Conservation (phyloP, 2,113 vertebrate genomes). For the Paracanthobrama guichenoti region DNA sequence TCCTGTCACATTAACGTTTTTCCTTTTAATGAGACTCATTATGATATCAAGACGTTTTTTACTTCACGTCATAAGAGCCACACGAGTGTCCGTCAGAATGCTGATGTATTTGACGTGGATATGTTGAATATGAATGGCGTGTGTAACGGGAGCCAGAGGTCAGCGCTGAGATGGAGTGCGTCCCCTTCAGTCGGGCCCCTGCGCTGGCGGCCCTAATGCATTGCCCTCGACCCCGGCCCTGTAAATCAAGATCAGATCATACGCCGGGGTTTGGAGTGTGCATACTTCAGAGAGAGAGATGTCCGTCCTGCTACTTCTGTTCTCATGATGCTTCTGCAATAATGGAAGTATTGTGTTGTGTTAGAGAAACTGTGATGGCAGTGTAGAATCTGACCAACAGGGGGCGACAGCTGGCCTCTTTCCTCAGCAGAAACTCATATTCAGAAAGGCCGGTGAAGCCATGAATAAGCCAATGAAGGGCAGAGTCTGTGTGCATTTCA, state of each 20-base stretch:
- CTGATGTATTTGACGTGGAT: neutral
- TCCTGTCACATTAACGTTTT: neutral
- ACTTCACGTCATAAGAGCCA: neutral
- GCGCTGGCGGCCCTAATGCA: too few species aligned
- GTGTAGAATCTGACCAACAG: slow-evolving; percentile 59
- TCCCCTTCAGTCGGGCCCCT: too few species aligned
- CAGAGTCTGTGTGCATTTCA: neutral
- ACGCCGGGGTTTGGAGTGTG: too few species aligned
- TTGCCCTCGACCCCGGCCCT: too few species aligned
- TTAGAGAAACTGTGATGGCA: too few species aligned
- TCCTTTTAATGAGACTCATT: neutral
- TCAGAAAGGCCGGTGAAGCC: neutral
- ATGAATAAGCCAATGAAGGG: neutral
- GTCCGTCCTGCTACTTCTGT: too few species aligned
- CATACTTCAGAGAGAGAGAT: too few species aligned
- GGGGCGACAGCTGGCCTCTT: slow-evolving; percentile 69
- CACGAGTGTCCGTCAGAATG: neutral
- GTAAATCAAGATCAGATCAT: too few species aligned
- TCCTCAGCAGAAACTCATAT: neutral
- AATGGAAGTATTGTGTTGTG: too few species aligned
- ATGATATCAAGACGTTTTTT: neutral
- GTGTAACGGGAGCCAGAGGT: neutral
- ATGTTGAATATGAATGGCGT: neutral
- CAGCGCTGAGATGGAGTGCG: neutral
- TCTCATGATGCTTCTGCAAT: too few species aligned